Evolutionary conservation across 2,113 vertebrate genomes (phyloP).

Genomic region (Vombatus ursinus): DNA sequence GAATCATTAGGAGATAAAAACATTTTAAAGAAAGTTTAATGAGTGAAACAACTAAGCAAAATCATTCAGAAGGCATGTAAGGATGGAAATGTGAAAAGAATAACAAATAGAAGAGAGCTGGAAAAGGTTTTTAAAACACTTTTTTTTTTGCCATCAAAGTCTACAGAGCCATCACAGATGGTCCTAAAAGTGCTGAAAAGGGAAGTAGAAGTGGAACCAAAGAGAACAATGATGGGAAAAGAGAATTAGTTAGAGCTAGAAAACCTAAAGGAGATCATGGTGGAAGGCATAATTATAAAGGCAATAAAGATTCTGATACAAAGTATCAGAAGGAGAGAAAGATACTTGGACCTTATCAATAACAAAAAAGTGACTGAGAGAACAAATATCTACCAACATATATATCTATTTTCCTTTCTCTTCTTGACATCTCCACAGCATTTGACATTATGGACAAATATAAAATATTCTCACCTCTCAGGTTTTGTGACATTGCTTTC

Average conservation of each 20-base stretch:
- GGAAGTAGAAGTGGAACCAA: neutral
- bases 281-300: neutral
- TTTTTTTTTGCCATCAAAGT: neutral
- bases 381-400: neutral
- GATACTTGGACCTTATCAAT: too few relatives aligned
- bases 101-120: neutral
- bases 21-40: neutral
- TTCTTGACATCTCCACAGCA: neutral
- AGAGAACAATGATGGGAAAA: neutral
- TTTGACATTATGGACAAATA: neutral
- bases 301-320: neutral
- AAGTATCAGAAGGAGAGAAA: neutral
- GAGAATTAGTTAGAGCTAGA: neutral
- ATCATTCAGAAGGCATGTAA: neutral
- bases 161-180: neutral
- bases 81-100: neutral
- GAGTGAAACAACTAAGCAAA: neutral
- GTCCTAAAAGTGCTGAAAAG: neutral
- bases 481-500: neutral
- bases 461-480: neutral
- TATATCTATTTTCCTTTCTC: neutral
- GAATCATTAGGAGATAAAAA: neutral
- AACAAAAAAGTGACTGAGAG: neutral
- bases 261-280: neutral
- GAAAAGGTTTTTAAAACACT: neutral